Percentiles rank a stretch among this genome's conserved stretches.
Evolutionary conservation across 2,113 vertebrate genomes (phyloP).

Genomic region (Vireo altiloquus): DNA sequence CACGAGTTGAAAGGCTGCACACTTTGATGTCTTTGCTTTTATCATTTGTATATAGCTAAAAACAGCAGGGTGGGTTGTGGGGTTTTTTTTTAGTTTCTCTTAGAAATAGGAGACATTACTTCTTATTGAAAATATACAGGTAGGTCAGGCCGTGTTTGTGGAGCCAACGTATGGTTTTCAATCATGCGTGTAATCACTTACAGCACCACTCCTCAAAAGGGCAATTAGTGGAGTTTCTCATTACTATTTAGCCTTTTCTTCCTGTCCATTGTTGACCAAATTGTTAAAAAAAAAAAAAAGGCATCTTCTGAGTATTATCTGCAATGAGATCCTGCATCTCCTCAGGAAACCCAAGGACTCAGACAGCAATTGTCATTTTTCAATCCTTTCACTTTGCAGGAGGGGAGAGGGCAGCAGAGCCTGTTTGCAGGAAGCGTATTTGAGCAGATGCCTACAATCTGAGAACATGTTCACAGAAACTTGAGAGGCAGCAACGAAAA

Average conservation of each 20-base stretch:
- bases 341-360: background rate
- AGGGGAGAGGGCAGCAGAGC: background rate
- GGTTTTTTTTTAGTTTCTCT: background rate
- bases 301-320: slow-evolving; percentile 6
- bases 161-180: slow-evolving; percentile 33
- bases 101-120: slow-evolving; percentile 64
- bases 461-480: slow-evolving; percentile 19
- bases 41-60: slow-evolving; percentile 81
- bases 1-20: slow-evolving; percentile 78
- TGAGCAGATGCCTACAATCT: background rate
- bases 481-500: slow-evolving; percentile 43
- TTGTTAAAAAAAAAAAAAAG: background rate
- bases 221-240: slow-evolving; percentile 37
- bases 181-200: slow-evolving; percentile 49
- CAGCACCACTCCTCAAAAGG: slow-evolving; percentile 27
- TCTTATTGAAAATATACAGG: slow-evolving; percentile 77
- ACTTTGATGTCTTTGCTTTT: slow-evolving; percentile 83
- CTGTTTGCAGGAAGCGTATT: background rate
- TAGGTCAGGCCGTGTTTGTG: slow-evolving; percentile 64
- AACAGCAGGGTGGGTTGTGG: slow-evolving; percentile 23
- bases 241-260: slow-evolving; percentile 50
- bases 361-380: background rate
- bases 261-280: background rate
- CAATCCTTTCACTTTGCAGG: background rate
- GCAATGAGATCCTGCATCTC: background rate